Conservation (phyloP, 1,140 invertebrate genomes). For the Drosophila burlai region DNA sequence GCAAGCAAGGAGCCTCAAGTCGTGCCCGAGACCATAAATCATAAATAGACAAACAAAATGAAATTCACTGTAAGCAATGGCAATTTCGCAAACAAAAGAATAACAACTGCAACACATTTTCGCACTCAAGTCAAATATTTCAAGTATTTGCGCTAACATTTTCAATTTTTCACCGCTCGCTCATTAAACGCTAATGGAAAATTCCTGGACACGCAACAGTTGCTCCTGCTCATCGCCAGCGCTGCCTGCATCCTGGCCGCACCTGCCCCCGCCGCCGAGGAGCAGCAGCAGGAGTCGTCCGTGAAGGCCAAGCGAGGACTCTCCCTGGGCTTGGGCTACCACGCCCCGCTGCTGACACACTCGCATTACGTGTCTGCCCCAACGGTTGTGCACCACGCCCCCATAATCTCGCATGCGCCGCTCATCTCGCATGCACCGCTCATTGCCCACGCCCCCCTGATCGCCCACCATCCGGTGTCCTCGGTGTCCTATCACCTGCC, state of each 20-base stretch:
- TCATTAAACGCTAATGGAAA: slow-evolving; percentile 41
- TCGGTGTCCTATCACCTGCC: slow-evolving; percentile 75
- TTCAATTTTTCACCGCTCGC: slow-evolving; percentile 13
- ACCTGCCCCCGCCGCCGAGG: slow-evolving; percentile 62
- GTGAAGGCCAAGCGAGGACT: slow-evolving; percentile 75
- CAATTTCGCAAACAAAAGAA: neutral
- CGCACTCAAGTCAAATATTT: slow-evolving; percentile 14
- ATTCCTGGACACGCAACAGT: slow-evolving; percentile 47
- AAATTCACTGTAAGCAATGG: slow-evolving; percentile 66
- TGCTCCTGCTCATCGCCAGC: slow-evolving; percentile 66
- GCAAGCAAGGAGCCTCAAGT: slow-evolving; percentile 27
- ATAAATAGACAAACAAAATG: slow-evolving; percentile 50
- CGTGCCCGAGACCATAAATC: slow-evolving; percentile 14
- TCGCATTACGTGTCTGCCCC: slow-evolving; percentile 72
- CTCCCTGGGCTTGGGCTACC: slow-evolving; percentile 71
- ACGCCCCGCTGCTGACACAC: slow-evolving; percentile 73
- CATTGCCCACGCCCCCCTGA: slow-evolving; percentile 63
- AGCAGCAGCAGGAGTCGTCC: slow-evolving; percentile 55
- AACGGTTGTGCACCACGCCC: slow-evolving; percentile 71
- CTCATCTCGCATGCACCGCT: slow-evolving; percentile 69
- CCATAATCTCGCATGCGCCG: slow-evolving; percentile 74
- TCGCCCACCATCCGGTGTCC: slow-evolving; percentile 56
- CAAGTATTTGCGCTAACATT: slow-evolving; percentile 15
- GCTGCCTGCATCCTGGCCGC: slow-evolving; percentile 65
- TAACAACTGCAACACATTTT: neutral